Evolutionary conservation across 2,888 invertebrate genomes (phyloP).

Genomic region (Rambutsinella grinnellia): DNA sequence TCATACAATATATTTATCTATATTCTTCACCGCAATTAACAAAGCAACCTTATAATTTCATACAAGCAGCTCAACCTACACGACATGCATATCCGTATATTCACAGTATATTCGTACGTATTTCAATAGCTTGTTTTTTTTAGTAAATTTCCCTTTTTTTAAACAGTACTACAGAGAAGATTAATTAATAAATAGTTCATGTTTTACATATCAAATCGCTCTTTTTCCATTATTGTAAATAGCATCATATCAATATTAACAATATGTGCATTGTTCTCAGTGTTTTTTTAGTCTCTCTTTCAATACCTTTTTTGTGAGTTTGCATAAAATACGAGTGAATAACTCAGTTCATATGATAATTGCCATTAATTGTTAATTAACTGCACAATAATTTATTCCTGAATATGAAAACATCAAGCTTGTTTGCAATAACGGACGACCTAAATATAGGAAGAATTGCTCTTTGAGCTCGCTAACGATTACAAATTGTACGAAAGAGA

Average conservation of each 20-base stretch:
- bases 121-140: background rate
- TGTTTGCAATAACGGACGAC: no score
- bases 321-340: no score
- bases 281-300: background rate
- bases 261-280: background rate
- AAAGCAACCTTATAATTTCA: background rate
- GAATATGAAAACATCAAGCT: no score
- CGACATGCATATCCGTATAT: background rate
- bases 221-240: background rate
- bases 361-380: no score
- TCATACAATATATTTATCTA: background rate
- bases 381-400: background rate
- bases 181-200: background rate
- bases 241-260: background rate
- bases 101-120: background rate
- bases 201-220: background rate
- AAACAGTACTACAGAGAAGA: background rate
- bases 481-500: no score
- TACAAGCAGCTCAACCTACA: background rate
- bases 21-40: background rate
- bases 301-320: no score
- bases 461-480: no score
- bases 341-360: no score
- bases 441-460: no score
- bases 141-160: background rate